Evolutionary conservation across 2,888 invertebrate species (phyloP), one percentile per base, ranked within the genome.

Genomic region (Magallana nippona): DNA sequence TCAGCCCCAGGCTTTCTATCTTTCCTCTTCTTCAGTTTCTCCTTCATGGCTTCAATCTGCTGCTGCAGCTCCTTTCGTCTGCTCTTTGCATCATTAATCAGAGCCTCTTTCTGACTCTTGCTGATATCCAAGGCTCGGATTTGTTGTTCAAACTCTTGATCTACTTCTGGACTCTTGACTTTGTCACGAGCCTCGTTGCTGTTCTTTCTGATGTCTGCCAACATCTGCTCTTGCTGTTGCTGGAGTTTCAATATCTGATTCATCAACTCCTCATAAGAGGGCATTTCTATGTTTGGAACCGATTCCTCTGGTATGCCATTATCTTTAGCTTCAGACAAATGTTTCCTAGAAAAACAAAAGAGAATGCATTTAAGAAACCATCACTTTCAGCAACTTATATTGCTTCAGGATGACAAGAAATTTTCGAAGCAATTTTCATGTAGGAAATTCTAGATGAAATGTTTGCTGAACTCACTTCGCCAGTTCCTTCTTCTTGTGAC

Each of bases 401-500:
- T 44, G 44, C 44, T 44, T 44, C 8, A 44, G 5, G 3, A 44
- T 44, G 8, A 44, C 3, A 44, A 44, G 44, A 44, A 44, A 44
- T 44, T 44, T 44, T 44, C 44, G 8, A 44, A 44, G 8, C 5
- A 44, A 44, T 8, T 44, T 44, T 44, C 44, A 44, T 44, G 44
- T 44, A 44, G 44, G 44, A 44, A 44, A 44, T 44, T 44, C 44
- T 44, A 44, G 44, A 44, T 44, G 44, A 44, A 44, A 44, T 44
- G 5, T 44, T 8, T 44, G 44, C 5, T 71, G 19, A 11, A 27
- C 71, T 71, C 32, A 71, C 71, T 78, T 82, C 81, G 93, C 92
- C 56, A 93, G 86, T 13, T 92, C 91, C 84, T 93, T 93, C 91
- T 92, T 93, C 44, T 86, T 86, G 79, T 89, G 90, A 27, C 93